Evolutionary conservation across 2,888 invertebrate genomes (phyloP), one percentile per base, ranked within the genome.

Genomic region (Hanleya hanleyi): DNA sequence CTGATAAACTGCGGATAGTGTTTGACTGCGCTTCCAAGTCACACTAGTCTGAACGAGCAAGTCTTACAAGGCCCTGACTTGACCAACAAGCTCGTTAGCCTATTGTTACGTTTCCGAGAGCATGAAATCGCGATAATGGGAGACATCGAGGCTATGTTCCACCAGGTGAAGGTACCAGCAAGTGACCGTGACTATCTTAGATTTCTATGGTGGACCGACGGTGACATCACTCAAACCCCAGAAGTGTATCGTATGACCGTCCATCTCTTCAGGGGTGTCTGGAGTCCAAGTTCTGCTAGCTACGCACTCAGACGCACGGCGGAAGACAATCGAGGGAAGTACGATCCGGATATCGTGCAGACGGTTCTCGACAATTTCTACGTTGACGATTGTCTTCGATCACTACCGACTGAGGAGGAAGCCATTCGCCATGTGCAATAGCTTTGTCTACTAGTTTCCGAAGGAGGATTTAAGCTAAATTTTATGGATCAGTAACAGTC

Each of bases 31-130:
- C 7, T 68, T 64, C 51, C 64, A 36, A 29, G 33, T 18, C 71
- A 50, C 0, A 64, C 33, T 18, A 71, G 71, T 12, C 33, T 76
- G 51, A 76, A 76, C 47, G 71, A 75, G 22, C 18, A 50, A n/a
- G 61, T 76, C 9, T 41, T 64, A 1, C 74, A 76, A 64, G 75
- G 71, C 15, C 70, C 74, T 9, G 74, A 76, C 32, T 47, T 76
- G 41, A 57, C 50, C 6, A 75, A 75, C 47, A 66, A 47, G 2
- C 50, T 76, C 22, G 12, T 75, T 9, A 67, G 73, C 15, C 69
- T 75, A 18, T 35, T 75, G 41, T 26, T 62, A 15, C 18, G 70
- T 37, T 75, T 74, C 26, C 22, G 75, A 57, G 49, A 74, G 26
- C 62, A 74, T 9, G 18, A 4, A 7, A 51, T 76, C 35, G 76